A percentile compares a stretch with the other conserved stretches of the same genome.
phyloP scores from a whole-genome alignment of 2,888 invertebrate genomes.

The Biston stratarius region DNA sequence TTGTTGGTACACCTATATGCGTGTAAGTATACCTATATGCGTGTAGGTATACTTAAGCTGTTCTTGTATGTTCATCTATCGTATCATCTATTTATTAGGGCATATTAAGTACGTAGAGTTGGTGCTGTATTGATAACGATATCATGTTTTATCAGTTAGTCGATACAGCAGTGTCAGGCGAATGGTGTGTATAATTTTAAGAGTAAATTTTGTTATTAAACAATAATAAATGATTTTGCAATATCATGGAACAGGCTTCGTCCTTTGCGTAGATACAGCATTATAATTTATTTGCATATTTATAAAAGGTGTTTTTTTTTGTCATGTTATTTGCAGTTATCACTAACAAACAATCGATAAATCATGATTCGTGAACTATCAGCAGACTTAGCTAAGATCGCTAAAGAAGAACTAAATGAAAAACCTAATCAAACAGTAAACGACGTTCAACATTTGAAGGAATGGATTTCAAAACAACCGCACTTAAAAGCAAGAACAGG shows the following conservation, averaged over 20 bases:
- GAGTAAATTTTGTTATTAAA: constrained; percentile 20
- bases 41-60: neutral
- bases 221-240: neutral
- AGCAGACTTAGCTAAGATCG: constrained; percentile 78
- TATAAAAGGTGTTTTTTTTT: too few relatives aligned
- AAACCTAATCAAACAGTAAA: constrained; percentile 72
- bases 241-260: neutral
- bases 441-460: constrained; percentile 76
- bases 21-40: too few relatives aligned
- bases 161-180: constrained; percentile 50
- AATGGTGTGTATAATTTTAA: constrained; percentile 45
- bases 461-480: constrained; percentile 85
- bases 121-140: constrained; percentile 49
- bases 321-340: too few relatives aligned
- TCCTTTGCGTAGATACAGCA: neutral
- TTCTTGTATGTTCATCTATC: constrained; percentile 10
- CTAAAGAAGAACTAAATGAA: constrained; percentile 80
- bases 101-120: constrained; percentile 33
- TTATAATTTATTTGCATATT: too few relatives aligned
- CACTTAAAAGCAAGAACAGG: constrained; percentile 85
- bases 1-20: too few relatives aligned
- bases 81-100: constrained; percentile 45
- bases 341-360: neutral
- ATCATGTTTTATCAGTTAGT: constrained; percentile 58
- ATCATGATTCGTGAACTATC: constrained; percentile 71